These are phyloP conservation scores for Drosophila mimetica DNA, from an alignment of 2,888 invertebrate genomes.

Conservation along the genomic window DNA sequence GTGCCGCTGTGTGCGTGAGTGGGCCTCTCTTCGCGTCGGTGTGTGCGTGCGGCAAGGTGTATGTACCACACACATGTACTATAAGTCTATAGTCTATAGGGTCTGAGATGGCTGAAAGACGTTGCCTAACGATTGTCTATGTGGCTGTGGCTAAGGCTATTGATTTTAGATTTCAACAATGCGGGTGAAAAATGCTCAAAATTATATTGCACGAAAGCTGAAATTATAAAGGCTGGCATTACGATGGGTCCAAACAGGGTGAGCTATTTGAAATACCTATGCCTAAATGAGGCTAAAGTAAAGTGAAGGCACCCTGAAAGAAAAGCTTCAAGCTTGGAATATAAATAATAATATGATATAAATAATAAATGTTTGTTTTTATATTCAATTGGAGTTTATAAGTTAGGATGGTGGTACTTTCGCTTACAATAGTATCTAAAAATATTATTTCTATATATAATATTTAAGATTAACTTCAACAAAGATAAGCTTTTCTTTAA, in stretches of 20 bases:
- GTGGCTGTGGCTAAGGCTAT: constrained; percentile 52
- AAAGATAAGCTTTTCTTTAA: no score
- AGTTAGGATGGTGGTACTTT: no score
- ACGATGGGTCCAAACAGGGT: constrained; percentile 53
- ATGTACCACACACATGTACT: constrained; percentile 14
- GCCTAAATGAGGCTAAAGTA: background rate
- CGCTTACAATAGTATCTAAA: no score
- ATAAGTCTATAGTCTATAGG: no score
- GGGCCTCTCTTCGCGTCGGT: constrained; percentile 19
- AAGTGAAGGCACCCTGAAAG: background rate
- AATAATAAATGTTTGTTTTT: no score
- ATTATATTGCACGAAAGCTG: constrained; percentile 69
- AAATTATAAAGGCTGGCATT: constrained; percentile 59
- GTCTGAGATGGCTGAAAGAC: constrained; percentile 30
- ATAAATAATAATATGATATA: no score
- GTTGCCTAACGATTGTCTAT: constrained; percentile 64
- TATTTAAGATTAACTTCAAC: no score
- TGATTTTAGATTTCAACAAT: constrained; percentile 75
- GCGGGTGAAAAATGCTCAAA: constrained; percentile 78
- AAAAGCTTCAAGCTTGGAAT: no score
- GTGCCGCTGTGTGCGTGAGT: constrained; percentile 15
- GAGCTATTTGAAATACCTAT: background rate
- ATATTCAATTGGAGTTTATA: no score
- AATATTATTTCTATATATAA: no score
- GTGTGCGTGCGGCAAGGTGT: constrained; percentile 59